A percentile compares a stretch with the other conserved stretches of the same genome.
These are phyloP conservation scores for Amyelois transitella DNA, from an alignment of 1,140 invertebrate species.

Conservation along the genomic window DNA sequence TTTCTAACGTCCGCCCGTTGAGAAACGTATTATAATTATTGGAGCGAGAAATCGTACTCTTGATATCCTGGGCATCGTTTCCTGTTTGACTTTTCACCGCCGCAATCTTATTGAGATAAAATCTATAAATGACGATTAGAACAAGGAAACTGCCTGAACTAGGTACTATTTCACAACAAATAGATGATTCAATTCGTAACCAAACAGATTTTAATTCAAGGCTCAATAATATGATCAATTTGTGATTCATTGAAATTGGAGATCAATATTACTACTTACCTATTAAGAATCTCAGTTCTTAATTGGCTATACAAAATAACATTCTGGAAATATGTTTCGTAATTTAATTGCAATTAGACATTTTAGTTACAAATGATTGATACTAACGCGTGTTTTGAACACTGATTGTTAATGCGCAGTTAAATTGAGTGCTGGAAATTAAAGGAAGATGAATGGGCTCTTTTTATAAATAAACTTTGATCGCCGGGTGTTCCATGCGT, in stretches of 20 bases:
- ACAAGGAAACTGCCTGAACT: not conserved
- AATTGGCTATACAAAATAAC: too few species aligned
- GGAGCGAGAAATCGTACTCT: slow-evolving; percentile 15
- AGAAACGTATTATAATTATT: slow-evolving; percentile 12
- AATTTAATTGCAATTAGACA: not conserved
- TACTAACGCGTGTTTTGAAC: not conserved
- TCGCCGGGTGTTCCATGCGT: slow-evolving; percentile 19
- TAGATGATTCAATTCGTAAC: not conserved
- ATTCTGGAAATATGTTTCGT: not conserved
- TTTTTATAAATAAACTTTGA: slow-evolving; percentile 41
- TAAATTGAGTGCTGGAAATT: slow-evolving; percentile 29
- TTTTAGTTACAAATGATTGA: not conserved
- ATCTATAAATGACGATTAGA: not conserved
- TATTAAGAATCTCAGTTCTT: too few species aligned
- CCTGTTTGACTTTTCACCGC: slow-evolving; percentile 6
- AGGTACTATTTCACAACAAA: not conserved
- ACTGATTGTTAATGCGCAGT: not conserved
- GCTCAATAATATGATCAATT: too few species aligned
- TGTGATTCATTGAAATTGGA: not conserved
- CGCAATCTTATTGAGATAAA: not conserved
- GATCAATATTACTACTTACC: not conserved
- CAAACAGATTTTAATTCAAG: too few species aligned
- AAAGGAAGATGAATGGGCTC: slow-evolving; percentile 44
- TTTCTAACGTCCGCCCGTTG: slow-evolving; percentile 21
- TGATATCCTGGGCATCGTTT: slow-evolving; percentile 6